Base-by-base conservation (phyloP, 2,888 invertebrate genomes). In the Macrophya annulata region DNA sequence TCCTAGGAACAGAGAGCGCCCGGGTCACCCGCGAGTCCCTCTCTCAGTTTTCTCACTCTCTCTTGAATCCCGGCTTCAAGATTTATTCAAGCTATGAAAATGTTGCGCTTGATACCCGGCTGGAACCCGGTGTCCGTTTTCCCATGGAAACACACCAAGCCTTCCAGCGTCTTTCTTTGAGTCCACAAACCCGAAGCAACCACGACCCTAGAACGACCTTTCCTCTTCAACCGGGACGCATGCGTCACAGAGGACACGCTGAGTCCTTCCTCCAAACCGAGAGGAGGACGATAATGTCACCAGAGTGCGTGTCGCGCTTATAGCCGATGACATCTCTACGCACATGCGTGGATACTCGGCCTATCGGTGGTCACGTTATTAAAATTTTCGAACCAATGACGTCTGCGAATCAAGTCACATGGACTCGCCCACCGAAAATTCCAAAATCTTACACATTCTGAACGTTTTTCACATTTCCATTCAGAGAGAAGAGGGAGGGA, bases 261-360 rank as follows among this genome's bases (percentile, higher is more conserved):
- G 84, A 86, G 86, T 71, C 51, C 48, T 48, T 71, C 71, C 83
- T 68, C 45, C 48, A 15, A 37, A 17, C 15, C 43, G 25, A 72
- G 84, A 76, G 68, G 51, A 71, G 59, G 84, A 48, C 79, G 76
- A 62, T 71, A 82, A 88, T 91, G 89, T 90, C 90, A 90, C 90
- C 89, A 87, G 88, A 86, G 86, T 87, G 89, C 88, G 89, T 87
- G 88, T 87, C 89, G 88, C 89, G 87, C 86, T 86, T 84, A 79
- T 84, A 79, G 84, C 85, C 86, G 92, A 92, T 92, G 93, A 92
- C 92, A 93, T 88, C 74, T 88, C 88, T 77, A 76, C 89, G 92
- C 92, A 91, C 93, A 93, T 93, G 93, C 93, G 93, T 93, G 92
- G 91, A 92, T 86, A 88, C 87, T 85, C 89, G 90, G 88, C 93